phyloP scores from a whole-genome alignment of 2,113 vertebrate species.

The Paedocypris sp. region DNA sequence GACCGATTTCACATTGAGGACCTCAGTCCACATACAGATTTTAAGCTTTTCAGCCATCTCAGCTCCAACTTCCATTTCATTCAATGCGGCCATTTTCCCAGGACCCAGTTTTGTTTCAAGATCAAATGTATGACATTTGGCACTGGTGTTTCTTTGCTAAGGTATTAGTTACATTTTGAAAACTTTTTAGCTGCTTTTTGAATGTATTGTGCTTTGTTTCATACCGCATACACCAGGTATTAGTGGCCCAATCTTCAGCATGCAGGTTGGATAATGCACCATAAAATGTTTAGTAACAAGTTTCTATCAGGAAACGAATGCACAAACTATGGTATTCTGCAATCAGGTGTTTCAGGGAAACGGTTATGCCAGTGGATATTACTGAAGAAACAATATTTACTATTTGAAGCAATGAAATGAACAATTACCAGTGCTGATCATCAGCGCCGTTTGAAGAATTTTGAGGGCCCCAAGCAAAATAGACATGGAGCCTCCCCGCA shows the following conservation, averaged over 20 bases:
- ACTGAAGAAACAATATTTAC: conserved; percentile 27
- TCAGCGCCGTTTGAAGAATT: too few species aligned
- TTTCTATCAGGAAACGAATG: conserved; percentile 25
- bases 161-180: conserved; percentile 34
- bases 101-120: conserved; percentile 2
- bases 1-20: conserved; percentile 30
- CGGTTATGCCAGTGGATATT: conserved; percentile 15
- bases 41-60: conserved; percentile 22
- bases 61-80: conserved; percentile 8
- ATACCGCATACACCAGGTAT: conserved; percentile 29
- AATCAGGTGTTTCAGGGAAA: conserved; percentile 34
- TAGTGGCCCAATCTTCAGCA: conserved; percentile 27
- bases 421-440: conserved; percentile 31
- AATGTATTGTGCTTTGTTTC: conserved; percentile 30
- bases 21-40: conserved; percentile 9
- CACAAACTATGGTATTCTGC: conserved; percentile 30
- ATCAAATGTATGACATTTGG: conserved; percentile 25
- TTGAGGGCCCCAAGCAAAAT: too few species aligned
- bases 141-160: conserved; percentile 31
- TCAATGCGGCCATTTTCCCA: conserved; percentile 23
- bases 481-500: too few species aligned
- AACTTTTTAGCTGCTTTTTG: conserved; percentile 32
- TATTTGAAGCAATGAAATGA: conserved; percentile 31
- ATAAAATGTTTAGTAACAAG: conserved; percentile 37
- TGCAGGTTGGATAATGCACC: conserved; percentile 28